Evolutionary conservation across 1,140 invertebrate genomes (phyloP).

Genomic region (Hesperophylax magnus): DNA sequence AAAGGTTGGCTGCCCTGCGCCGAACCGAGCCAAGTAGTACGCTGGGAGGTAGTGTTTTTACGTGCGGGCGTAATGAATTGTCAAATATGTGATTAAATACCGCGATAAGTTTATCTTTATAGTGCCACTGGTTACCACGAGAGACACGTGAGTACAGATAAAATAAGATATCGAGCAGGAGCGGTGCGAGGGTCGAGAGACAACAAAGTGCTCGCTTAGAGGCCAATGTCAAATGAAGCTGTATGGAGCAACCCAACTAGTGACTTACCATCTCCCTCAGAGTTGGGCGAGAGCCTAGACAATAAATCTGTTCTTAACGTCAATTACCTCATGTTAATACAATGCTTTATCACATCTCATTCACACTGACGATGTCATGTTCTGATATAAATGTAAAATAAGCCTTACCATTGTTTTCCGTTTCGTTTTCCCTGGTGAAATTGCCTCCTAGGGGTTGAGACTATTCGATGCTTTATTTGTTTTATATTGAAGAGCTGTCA

Average conservation of each 20-base stretch:
- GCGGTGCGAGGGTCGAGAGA: not conserved
- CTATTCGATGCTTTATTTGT: not conserved
- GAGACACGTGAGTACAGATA: constrained; percentile 15
- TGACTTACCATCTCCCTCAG: not conserved
- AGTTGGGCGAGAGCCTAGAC: not conserved
- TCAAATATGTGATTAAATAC: constrained; percentile 32
- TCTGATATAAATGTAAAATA: not conserved
- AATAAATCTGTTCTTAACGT: not conserved
- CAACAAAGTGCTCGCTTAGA: not conserved
- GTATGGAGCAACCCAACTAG: not conserved
- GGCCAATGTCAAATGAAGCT: constrained; percentile 24
- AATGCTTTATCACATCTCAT: not conserved
- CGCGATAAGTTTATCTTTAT: constrained; percentile 2
- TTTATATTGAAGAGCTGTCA: too few species aligned
- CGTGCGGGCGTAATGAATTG: constrained; percentile 12
- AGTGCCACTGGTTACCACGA: not conserved
- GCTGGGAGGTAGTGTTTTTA: constrained; percentile 18
- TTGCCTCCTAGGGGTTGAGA: not conserved
- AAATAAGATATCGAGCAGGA: not conserved
- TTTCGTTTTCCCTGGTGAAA: not conserved
- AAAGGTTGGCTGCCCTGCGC: not conserved
- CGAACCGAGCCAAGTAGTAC: constrained; percentile 18
- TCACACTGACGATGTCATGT: not conserved
- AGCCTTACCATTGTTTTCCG: not conserved
- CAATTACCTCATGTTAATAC: not conserved